Percentiles rank a stretch among this genome's conserved stretches.
These are phyloP conservation scores for Machaerirhynchus nigripectus DNA, from an alignment of 2,113 vertebrate genomes.

Conservation along the genomic window DNA sequence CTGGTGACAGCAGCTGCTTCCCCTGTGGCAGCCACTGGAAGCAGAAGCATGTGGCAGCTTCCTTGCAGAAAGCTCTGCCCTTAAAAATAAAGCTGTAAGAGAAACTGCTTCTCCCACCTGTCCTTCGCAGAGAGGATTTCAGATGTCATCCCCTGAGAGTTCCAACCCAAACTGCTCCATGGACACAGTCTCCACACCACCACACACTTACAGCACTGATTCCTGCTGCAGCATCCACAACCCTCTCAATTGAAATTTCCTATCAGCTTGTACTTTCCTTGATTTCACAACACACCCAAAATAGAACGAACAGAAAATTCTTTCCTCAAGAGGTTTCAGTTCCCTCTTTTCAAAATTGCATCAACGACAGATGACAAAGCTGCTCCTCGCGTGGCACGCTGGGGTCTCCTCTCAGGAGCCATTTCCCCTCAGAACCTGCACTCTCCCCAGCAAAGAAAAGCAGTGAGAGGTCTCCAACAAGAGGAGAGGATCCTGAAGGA, in stretches of 20 bases:
- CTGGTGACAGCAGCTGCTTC: conserved; percentile 15
- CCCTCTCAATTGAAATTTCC: background rate
- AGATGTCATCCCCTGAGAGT: accelerated
- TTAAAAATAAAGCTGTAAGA: background rate
- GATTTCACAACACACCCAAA: conserved; percentile 33
- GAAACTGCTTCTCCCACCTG: background rate
- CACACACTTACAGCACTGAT: accelerated
- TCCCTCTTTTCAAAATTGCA: background rate
- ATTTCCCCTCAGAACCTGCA: background rate
- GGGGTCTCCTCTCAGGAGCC: background rate
- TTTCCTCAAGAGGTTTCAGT: conserved; percentile 33
- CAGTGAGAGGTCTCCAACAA: background rate
- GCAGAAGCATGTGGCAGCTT: background rate
- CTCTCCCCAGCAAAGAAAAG: background rate
- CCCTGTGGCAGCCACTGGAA: background rate
- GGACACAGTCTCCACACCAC: accelerated
- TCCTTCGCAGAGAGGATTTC: background rate
- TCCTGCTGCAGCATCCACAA: background rate
- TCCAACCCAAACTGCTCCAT: background rate
- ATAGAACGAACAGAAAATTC: conserved; percentile 14
- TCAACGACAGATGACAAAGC: accelerated
- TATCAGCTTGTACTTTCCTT: background rate
- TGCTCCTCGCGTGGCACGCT: accelerated
- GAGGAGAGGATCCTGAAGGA: background rate
- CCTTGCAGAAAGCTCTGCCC: background rate